A percentile compares a stretch with the other conserved stretches of the same genome.
phyloP scores from a whole-genome alignment of 2,888 invertebrate genomes.

The Stomorhina lunata region DNA sequence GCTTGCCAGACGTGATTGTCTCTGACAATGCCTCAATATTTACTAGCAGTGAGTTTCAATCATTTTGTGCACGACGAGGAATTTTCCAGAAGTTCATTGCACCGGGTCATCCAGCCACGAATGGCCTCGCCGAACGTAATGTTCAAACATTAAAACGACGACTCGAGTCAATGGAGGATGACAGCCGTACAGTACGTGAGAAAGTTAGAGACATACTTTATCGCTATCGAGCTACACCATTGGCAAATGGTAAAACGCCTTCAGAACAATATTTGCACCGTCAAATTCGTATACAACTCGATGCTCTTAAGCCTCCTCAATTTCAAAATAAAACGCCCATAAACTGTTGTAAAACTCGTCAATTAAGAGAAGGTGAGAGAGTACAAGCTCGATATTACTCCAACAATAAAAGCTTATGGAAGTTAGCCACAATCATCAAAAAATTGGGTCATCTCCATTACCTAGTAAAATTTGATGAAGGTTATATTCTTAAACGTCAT shows the following conservation, averaged over 20 bases:
- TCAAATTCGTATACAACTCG: background rate
- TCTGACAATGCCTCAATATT: constrained; percentile 55
- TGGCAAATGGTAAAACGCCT: background rate
- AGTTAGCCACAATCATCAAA: too few species aligned
- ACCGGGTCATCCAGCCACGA: too few species aligned
- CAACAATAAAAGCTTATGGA: too few species aligned
- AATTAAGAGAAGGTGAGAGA: too few species aligned
- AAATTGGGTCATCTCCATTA: too few species aligned
- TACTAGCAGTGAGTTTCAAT: constrained; percentile 46
- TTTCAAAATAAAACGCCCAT: too few species aligned
- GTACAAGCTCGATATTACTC: too few species aligned
- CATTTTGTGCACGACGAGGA: background rate
- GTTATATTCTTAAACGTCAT: too few species aligned
- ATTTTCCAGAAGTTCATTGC: constrained; percentile 52
- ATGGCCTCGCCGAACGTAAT: constrained; percentile 50
- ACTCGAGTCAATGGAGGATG: constrained; percentile 38
- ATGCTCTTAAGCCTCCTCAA: too few species aligned
- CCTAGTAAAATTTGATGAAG: too few species aligned
- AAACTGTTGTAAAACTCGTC: too few species aligned
- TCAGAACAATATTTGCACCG: background rate
- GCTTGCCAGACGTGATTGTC: constrained; percentile 32
- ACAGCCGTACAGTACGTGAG: background rate
- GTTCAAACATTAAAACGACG: constrained; percentile 47
- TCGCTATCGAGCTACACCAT: background rate
- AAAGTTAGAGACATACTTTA: background rate